These are phyloP conservation scores for Tetragonula clypearis DNA, from an alignment of 1,140 invertebrate species.

Conservation along the genomic window DNA sequence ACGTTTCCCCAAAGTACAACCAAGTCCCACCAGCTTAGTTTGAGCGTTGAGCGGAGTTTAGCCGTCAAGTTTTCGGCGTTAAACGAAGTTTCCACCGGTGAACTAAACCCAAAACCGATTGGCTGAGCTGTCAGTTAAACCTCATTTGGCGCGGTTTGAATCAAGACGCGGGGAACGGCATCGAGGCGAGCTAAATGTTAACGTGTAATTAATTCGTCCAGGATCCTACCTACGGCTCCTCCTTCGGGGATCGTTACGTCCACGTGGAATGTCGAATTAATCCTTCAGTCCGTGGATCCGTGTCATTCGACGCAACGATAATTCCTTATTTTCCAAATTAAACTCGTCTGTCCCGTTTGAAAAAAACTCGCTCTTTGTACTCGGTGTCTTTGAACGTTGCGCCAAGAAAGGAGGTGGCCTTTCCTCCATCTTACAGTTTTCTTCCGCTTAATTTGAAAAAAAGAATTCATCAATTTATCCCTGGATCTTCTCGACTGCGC, in stretches of 20 bases:
- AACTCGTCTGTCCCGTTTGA: not conserved
- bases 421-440: not conserved
- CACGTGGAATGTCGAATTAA: not conserved
- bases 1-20: conserved; percentile 15
- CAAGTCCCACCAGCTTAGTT: conserved; percentile 34
- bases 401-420: not conserved
- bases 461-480: not conserved
- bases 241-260: not conserved
- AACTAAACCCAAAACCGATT: conserved; percentile 9
- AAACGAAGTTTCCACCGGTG: conserved; percentile 39
- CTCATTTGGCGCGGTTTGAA: conserved; percentile 19
- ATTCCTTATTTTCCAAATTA: not conserved
- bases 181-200: not conserved
- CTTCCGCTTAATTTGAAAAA: not conserved
- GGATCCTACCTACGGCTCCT: not conserved
- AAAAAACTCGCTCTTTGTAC: no score
- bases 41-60: conserved; percentile 32
- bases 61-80: conserved; percentile 5
- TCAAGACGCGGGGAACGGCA: not conserved
- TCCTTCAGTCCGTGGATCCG: not conserved
- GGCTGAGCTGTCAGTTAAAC: conserved; percentile 38
- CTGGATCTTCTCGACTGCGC: not conserved
- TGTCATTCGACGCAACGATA: no score
- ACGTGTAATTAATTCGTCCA: conserved; percentile 13
- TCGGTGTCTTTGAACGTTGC: not conserved